A percentile compares a stretch with the other conserved stretches of the same genome.
phyloP scores from a whole-genome alignment of 2,888 invertebrate genomes.

The Drosophila gaucha region DNA sequence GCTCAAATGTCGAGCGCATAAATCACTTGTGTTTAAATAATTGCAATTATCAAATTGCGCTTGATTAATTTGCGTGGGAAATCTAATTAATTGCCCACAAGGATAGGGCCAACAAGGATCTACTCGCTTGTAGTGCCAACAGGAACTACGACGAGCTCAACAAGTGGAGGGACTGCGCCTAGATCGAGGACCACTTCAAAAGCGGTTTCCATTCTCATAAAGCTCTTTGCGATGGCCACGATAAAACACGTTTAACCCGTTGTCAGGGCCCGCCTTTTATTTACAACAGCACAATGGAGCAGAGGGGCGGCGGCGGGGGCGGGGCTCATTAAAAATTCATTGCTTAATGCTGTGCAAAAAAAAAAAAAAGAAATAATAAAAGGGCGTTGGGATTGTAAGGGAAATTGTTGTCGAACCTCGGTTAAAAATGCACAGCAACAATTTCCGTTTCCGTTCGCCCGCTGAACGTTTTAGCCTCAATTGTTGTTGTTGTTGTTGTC shows the following conservation, averaged over 20 bases:
- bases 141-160: conserved; percentile 27
- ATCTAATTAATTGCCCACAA: conserved; percentile 58
- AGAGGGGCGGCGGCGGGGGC: not conserved
- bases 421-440: conserved; percentile 79
- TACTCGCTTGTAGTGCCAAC: conserved; percentile 30
- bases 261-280: conserved; percentile 31
- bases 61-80: conserved; percentile 56
- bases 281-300: conserved; percentile 26
- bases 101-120: not conserved
- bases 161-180: conserved; percentile 13
- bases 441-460: conserved; percentile 74
- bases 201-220: conserved; percentile 35
- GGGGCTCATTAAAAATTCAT: conserved; percentile 65
- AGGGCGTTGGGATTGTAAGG: conserved; percentile 29
- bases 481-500: conserved; percentile 48
- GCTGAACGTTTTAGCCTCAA: conserved; percentile 50
- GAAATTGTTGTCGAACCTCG: conserved; percentile 61
- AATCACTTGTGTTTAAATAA: conserved; percentile 48
- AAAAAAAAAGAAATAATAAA: not conserved
- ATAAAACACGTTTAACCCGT: conserved; percentile 50
- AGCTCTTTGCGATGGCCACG: conserved; percentile 19
- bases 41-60: conserved; percentile 66
- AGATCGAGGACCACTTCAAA: conserved; percentile 17
- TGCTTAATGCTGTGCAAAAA: conserved; percentile 47
- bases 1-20: conserved; percentile 15